Base-by-base conservation (phyloP, 1,140 invertebrate genomes). In the Drosophila bocki region DNA sequence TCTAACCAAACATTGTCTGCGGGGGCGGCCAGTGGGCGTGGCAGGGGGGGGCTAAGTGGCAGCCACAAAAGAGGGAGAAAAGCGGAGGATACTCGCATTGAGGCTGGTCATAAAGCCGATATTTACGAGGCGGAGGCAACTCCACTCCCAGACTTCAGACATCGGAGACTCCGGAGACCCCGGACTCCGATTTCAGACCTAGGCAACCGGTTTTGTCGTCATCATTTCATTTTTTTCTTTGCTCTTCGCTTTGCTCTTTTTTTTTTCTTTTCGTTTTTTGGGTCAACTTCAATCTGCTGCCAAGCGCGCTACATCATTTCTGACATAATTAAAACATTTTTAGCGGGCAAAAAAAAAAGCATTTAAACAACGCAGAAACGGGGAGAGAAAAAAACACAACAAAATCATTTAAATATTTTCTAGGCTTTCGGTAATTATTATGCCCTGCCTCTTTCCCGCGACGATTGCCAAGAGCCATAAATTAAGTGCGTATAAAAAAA, bases 321-420 rank as follows among this genome's bases (percentile, higher is more conserved):
- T 69, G 70, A 83, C 76, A 88, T 86, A 86, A 87, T 86, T 86
- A 86, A 88, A 86, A 72, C 75, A 79, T 85, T 86, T 76, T 65
- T 42, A 41, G 39, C 54, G 54, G 42, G 41, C 56, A 65, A 44
- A 79, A 70, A 64, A n/a, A 64, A 48, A 12, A 44, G n/a, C 19
- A 29, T 17, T 33, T 12, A 60, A 33, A 19, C 19, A 53, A 9
- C 35, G 17, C 32, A 22, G n/a, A 57, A 37, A 50, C 19, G 26
- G 58, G 47, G 9, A 75, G 33, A 54, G 26, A 72, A 54, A 41
- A 75, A 75, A 50, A 26, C 26, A 42, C 48, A 42, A 63, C 35
- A 67, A 74, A 67, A 45, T 56, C 42, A 74, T 84, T 80, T 70
- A 72, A 62, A 81, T 65, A 39, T 79, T 64, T 60, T 78, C 54